Evolutionary conservation across 35 echinoderm and acorn worm species (phyloP), one percentile per base, ranked within the genome.

Genomic region (Chiridota heheva): DNA sequence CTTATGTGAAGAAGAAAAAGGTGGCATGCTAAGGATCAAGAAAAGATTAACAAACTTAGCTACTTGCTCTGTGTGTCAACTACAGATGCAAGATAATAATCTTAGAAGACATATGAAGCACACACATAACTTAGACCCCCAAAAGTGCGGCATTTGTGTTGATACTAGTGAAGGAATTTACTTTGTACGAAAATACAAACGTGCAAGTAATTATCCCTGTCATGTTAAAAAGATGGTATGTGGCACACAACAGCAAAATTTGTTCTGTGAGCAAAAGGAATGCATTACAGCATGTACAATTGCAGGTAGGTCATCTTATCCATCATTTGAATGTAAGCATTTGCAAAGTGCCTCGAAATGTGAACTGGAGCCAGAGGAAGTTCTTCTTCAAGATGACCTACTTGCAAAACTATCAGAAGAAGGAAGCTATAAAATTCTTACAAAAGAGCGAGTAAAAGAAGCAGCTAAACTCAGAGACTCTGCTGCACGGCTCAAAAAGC

Each of bases 181-280:
- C 69, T 42, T 72, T 36, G 69, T 72, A 42, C 7, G 39, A 25
- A 72, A 72, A 72, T n/a, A 36, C 17, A 12, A 15, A 42, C 36
- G 69, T 15, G 69, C 37, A 33, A 33, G 40, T 3, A 72, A 72
- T 27, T 72, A 42, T 20, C 69, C 37, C 3, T 35, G 37, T 28
- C 69, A 72, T 43, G 69, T 72, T 10, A 4, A 72, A 13, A 72
- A 72, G 28, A 72, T 43, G 25, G 37, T 72, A 2, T 72, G 37
- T 72, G 42, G 1, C 32, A 53, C 10, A 10, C 10, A 53, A 13
- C 10, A 53, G 48, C 10, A 53, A 22, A 22, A 53, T 13, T 10
- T 22, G 10, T 13, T 53, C 10, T 53, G 48, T 53, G 48, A 53
- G 22, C 22, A 13, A 53, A 13, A 10, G 10, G 48, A 53, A 22